Conservation (phyloP, 2,113 vertebrate genomes). For the Psammodynastes pulverulentus region DNA sequence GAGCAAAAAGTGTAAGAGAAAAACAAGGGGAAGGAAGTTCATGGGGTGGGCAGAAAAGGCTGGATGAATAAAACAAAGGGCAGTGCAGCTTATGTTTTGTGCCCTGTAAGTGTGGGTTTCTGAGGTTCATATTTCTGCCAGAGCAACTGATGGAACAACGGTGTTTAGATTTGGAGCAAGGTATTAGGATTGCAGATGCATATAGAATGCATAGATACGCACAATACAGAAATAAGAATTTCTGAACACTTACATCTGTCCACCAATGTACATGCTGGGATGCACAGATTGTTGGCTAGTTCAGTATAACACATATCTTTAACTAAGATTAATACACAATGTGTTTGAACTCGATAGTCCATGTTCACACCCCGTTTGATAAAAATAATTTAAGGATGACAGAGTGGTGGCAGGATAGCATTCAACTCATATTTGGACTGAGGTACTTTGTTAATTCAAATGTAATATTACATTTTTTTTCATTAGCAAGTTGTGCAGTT, state of each 20-base stretch:
- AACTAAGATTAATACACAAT: not conserved
- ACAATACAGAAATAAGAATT: not conserved
- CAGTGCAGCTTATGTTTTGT: accelerated
- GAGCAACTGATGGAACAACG: not conserved
- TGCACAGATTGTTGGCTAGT: not conserved
- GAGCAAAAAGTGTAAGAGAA: not conserved
- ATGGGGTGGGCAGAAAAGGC: not conserved
- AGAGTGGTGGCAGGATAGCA: not conserved
- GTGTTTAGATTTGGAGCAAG: not conserved
- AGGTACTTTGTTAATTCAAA: not conserved
- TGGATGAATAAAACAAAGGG: not conserved
- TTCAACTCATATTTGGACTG: not conserved
- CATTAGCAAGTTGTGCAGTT: not conserved
- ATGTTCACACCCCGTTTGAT: not conserved
- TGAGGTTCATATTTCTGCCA: not conserved
- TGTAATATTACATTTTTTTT: not conserved
- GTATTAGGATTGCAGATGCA: not conserved
- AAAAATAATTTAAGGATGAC: not conserved
- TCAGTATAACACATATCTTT: not conserved
- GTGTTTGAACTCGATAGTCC: not conserved
- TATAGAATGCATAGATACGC: not conserved
- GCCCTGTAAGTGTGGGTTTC: not conserved
- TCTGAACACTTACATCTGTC: not conserved
- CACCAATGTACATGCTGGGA: not conserved
- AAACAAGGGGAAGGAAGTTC: not conserved